Evolutionary conservation across 2,113 vertebrate species (phyloP), one percentile per base, ranked within the genome.

Genomic region (Amblyopsis rosae): DNA sequence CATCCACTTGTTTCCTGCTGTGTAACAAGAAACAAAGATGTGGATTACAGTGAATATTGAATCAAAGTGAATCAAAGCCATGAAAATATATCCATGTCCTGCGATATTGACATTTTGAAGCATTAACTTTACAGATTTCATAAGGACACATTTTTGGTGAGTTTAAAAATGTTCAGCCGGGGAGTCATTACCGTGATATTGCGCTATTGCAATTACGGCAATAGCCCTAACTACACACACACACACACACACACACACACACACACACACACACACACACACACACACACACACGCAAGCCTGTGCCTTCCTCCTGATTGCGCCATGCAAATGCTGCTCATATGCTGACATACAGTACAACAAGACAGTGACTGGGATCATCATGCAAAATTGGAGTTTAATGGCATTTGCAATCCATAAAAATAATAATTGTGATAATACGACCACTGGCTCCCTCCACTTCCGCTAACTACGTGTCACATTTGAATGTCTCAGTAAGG

Each of bases 261-360:
- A 13, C 19, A 19, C 56, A 41, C 35, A 41, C 7, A 83, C 73
- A 70, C 48, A 83, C 76, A 71, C 19, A 13, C 19, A 19, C 56
- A 41, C 35, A 41, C 7, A 83, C 73, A 70, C 48, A 83, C 76
- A 71, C 19, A 13, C 19, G 16, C 56, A 54, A 32, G 32, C 59
- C 60, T 41, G 53, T 51, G 57, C 46, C n/a, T 68, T 74, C n/a
- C 60, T 61, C 12, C 59, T 57, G 74, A 86, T 82, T 82, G 74
- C 70, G 65, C 9, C 68, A 76, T 65, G 63, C 67, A 79, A 69
- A 70, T 51, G 47, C 45, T 60, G 12, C 26, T 64, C 26, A 26
- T 63, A 56, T 63, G 35, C 49, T 47, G n/a, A 15, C 12, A 51
- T 15, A 51, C 49, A 15, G 49, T 59, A 47, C 46, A 62, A 53